Conservation (phyloP, 2,888 invertebrate species). For the Cyclophora albipunctata region DNA sequence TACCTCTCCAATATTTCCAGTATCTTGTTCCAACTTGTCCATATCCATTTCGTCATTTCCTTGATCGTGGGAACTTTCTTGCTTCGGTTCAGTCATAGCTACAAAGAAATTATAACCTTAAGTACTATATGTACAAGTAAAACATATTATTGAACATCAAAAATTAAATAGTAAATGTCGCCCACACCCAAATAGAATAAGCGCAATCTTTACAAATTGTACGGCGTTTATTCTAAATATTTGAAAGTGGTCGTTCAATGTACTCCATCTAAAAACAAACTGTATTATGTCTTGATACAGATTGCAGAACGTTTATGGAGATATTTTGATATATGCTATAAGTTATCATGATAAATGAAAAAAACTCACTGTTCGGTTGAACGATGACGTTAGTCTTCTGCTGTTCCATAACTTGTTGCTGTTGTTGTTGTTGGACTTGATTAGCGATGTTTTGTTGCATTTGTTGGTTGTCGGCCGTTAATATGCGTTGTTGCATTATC, state of each 20-base stretch:
- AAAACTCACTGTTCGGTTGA: slow-evolving; percentile 40
- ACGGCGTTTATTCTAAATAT: slow-evolving; percentile 13
- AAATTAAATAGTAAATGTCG: slow-evolving; percentile 17
- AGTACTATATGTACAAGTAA: not conserved
- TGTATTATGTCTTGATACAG: slow-evolving; percentile 49
- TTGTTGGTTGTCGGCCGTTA: slow-evolving; percentile 40
- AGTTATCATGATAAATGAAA: not conserved
- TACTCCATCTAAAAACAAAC: slow-evolving; percentile 67
- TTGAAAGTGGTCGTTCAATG: slow-evolving; percentile 28
- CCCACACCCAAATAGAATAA: slow-evolving; percentile 18
- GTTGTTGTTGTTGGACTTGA: slow-evolving; percentile 11
- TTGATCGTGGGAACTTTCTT: slow-evolving; percentile 48
- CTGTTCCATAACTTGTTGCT: slow-evolving; percentile 43
- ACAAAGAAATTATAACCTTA: slow-evolving; percentile 18
- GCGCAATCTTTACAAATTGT: slow-evolving; percentile 19
- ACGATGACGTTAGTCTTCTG: slow-evolving; percentile 49
- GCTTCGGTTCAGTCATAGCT: slow-evolving; percentile 41
- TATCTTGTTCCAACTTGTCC: slow-evolving; percentile 69
- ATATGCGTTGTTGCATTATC: slow-evolving; percentile 60
- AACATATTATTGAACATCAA: not conserved
- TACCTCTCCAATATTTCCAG: slow-evolving; percentile 70
- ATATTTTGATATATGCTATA: slow-evolving; percentile 2
- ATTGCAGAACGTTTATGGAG: slow-evolving; percentile 68
- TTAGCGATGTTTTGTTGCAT: slow-evolving; percentile 45
- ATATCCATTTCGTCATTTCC: slow-evolving; percentile 68